Base-by-base conservation (phyloP, 2,113 vertebrate genomes). In the Zootoca vivipara region DNA sequence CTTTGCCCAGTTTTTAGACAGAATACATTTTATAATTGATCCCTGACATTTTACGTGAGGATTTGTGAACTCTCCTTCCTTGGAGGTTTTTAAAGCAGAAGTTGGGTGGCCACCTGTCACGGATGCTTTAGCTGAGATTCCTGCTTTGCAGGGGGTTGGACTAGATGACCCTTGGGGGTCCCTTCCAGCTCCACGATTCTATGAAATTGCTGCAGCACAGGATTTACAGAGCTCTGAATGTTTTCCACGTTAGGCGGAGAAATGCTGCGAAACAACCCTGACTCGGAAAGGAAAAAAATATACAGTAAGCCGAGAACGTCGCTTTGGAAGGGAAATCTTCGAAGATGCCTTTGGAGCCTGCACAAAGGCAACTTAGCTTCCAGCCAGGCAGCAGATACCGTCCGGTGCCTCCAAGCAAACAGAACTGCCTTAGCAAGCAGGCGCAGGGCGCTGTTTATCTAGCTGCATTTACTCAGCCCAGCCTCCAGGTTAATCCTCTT, bases 301-400 rank as follows among this genome's bases (percentile, higher is more conserved):
- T 26, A n/a, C n/a, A n/a, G n/a, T n/a, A 22, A 46, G 2, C 5
- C 30, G 5, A 18, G 5, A 38, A 46, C 3, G 18, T 1, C 1
- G 1, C 40, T 79, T 35, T 52, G 40, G 9, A 52, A 56, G 46
- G n/a, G 75, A 78, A 42, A n/a, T 33, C 20, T 52, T 20, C 2
- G 28, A 35, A 52, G 64, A 52, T 10, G 1, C 0, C 7, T 33
- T 46, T 7, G 22, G 4, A 26, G 28, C 12, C n/a, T 16, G 7
- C 30, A 26, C 40, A 22, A 13, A 52, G 42, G 46, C 40, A 52
- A 35, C 28, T 7, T 9, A 2, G 8, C 26, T 33, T 9, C 13
- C 20, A 15, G 52, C 4, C 56, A 18, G 13, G 18, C 5, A 2
- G 24, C 24, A 1, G 2, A 35, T 7, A 12, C 5, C 10, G 1